Conservation (phyloP, 2,113 vertebrate species). For the Corapipo altera region DNA sequence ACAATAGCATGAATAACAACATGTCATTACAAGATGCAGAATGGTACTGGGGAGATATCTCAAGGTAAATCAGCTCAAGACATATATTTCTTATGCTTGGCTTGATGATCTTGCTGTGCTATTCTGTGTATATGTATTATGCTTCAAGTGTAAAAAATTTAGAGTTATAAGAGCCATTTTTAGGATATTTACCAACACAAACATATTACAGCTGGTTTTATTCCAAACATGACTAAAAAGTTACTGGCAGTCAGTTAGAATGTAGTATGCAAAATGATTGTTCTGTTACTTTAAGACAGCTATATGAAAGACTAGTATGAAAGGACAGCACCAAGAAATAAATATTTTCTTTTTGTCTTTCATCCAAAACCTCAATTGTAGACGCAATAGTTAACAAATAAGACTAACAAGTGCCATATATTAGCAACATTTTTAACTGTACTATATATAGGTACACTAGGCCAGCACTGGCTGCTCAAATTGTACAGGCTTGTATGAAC, state of each 20-base stretch:
- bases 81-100: background rate
- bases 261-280: conserved; percentile 3
- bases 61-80: conserved; percentile 78
- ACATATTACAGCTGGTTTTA: conserved; percentile 8
- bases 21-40: conserved; percentile 98
- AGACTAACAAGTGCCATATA: conserved; percentile 11
- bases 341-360: background rate
- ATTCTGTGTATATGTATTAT: background rate
- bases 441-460: conserved; percentile 30
- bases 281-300: conserved; percentile 7
- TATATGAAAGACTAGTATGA: background rate
- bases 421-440: conserved; percentile 33
- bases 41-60: conserved; percentile 99
- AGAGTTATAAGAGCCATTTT: conserved; percentile 14
- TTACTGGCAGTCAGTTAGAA: background rate
- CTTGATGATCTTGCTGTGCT: background rate
- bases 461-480: background rate
- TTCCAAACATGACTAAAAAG: conserved; percentile 52
- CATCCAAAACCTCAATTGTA: background rate
- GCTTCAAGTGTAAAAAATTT: background rate
- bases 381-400: background rate
- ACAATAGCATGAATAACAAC: conserved; percentile 97
- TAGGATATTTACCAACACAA: conserved; percentile 50
- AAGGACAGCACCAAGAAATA: background rate
- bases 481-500: conserved; percentile 42